Conservation (phyloP, 2,113 vertebrate species). For the Cervus canadensis region DNA sequence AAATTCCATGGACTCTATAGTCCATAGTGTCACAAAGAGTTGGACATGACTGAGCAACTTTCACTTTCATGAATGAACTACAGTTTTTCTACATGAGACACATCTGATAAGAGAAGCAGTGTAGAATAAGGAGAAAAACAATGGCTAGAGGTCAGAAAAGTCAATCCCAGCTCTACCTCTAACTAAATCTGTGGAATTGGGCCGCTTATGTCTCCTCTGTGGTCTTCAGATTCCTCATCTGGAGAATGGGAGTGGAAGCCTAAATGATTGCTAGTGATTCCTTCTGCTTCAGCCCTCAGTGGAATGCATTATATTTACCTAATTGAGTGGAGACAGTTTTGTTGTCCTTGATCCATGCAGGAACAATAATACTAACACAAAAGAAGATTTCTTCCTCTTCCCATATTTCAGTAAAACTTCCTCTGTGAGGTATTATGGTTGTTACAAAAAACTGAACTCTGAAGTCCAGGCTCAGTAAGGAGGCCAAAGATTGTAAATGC, state of each 20-base stretch:
- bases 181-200: neutral
- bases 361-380: neutral
- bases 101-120: neutral
- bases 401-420: conserved; percentile 24
- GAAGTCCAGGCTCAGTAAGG: conserved; percentile 1
- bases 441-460: conserved; percentile 44
- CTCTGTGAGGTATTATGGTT: conserved; percentile 19
- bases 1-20: neutral
- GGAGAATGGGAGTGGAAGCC: neutral
- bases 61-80: neutral
- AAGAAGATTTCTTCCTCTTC: conserved; percentile 5
- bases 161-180: neutral
- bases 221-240: neutral
- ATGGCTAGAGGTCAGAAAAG: neutral
- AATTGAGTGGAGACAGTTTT: neutral
- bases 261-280: neutral
- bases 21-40: neutral
- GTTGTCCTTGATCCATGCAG: neutral
- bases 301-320: neutral
- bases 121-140: neutral
- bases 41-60: neutral
- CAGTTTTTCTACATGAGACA: neutral
- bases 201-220: neutral
- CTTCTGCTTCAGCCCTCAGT: neutral
- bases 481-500: conserved; percentile 1